Percentiles rank a stretch among this genome's conserved stretches.
Evolutionary conservation across 2,888 invertebrate species (phyloP).

Genomic region (Eurytoma californica): DNA sequence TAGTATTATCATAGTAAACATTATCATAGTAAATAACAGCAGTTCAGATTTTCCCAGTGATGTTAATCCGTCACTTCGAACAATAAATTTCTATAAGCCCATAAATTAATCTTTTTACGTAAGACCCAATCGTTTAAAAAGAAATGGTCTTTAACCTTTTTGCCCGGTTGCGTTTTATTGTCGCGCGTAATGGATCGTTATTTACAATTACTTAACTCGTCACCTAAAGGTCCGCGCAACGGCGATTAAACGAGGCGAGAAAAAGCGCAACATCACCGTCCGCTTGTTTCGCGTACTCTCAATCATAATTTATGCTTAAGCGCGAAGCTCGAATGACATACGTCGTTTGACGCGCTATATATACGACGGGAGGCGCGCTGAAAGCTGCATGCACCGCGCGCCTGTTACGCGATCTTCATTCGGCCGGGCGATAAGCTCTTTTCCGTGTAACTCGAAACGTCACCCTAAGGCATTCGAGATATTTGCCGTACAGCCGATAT

Average conservation of each 20-base stretch:
- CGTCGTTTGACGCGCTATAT: conserved; percentile 20
- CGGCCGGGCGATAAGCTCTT: conserved; percentile 59
- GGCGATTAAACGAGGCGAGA: not conserved
- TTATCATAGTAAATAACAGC: too few relatives aligned
- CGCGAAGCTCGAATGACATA: conserved; percentile 22
- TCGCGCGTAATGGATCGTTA: not conserved
- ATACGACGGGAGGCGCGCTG: not conserved
- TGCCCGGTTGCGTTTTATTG: too few relatives aligned
- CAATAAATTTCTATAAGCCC: too few relatives aligned
- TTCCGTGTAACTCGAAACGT: conserved; percentile 61
- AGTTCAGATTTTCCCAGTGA: too few relatives aligned
- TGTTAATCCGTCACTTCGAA: too few relatives aligned
- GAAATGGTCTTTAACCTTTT: too few relatives aligned
- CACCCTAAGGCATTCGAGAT: conserved; percentile 59
- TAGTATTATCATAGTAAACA: too few relatives aligned
- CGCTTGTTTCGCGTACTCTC: conserved; percentile 4
- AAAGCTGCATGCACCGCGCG: not conserved
- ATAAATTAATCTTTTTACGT: too few relatives aligned
- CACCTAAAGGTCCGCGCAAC: not conserved
- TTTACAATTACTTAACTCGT: conserved; percentile 14
- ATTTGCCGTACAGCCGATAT: conserved; percentile 22
- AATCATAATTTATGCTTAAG: conserved; percentile 33
- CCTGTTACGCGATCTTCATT: conserved; percentile 56
- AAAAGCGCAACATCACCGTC: conserved; percentile 19
- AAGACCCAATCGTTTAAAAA: too few relatives aligned